Evolutionary conservation across 2,888 invertebrate genomes (phyloP).

Genomic region (Biston stratarius): DNA sequence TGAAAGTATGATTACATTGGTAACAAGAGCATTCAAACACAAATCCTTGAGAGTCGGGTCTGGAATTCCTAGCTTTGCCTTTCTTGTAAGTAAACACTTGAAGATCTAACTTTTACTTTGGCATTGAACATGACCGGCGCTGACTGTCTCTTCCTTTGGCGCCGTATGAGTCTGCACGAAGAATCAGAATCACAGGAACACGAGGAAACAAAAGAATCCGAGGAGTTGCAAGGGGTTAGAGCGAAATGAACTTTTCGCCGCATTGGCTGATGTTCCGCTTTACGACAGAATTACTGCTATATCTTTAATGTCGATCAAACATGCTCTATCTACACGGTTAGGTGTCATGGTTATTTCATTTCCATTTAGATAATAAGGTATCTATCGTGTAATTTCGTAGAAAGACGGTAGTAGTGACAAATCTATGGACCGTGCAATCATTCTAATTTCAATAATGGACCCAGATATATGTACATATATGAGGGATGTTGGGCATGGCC

Average conservation of each 20-base stretch:
- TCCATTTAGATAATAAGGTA: conserved; percentile 12
- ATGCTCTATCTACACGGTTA: conserved; percentile 37
- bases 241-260: conserved; percentile 70
- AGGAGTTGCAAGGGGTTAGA: conserved; percentile 69
- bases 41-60: conserved; percentile 81
- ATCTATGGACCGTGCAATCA: background rate
- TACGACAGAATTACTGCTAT: conserved; percentile 36
- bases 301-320: conserved; percentile 36
- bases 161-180: conserved; percentile 47
- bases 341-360: conserved; percentile 29
- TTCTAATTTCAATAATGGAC: background rate
- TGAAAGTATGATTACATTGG: conserved; percentile 71
- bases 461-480: no score
- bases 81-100: conserved; percentile 47
- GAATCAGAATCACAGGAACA: conserved; percentile 45
- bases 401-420: background rate
- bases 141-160: conserved; percentile 53
- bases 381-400: background rate
- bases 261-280: conserved; percentile 56
- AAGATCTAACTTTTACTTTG: conserved; percentile 41
- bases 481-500: no score
- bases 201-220: conserved; percentile 42
- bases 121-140: conserved; percentile 31
- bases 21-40: conserved; percentile 85
- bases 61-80: conserved; percentile 62